Evolutionary conservation across 2,888 invertebrate species (phyloP), one percentile per base, ranked within the genome.

Genomic region (Acanthopleura granulata): DNA sequence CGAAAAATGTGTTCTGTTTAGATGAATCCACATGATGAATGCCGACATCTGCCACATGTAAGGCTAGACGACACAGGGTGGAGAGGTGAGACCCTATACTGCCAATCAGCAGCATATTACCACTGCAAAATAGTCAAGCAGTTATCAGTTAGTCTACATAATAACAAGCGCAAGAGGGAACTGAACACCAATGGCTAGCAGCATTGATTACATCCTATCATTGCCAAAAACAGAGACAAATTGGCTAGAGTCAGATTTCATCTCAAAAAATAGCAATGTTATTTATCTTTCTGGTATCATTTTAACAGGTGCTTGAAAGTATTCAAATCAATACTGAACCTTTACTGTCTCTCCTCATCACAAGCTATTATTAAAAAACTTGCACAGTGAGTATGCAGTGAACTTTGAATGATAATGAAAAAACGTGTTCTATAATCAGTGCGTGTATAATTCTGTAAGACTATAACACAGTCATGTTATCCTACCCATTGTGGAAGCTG

Each of bases 41-140:
- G 49, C 87, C 88, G 49, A 90, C 86, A 79, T 90, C 88, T 49
- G 89, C 88, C 22, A 91, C 88, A 79, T 90, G 89, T 29, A 90
- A 84, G 11, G 89, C 89, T 71, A 91, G 84, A 76, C 86, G 85
- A 78, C 88, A 88, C 74, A 91, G 83, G n/a, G 87, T 89, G 18
- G 88, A 83, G 50, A 91, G 82, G 77, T 90, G 89, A 9, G 87
- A 85, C 9, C 90, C 91, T 71, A 90, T 85, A 16, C 89, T 85
- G 30, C 91, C 90, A 61, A 91, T 86, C 74, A 90, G 75, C 77
- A 91, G 74, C 80, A 89, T 80, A 83, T 89, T 90, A 66, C 90
- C 90, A 62, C 90, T 90, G 80, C n/a, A 81, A 80, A 62, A 76
- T 73, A 29, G 15, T 40, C 40, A 3, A 40, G 3, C 3, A 40